Evolutionary conservation across 2,797 vertebrate species (phyloP).

Genomic region (Brachymystax lenok): DNA sequence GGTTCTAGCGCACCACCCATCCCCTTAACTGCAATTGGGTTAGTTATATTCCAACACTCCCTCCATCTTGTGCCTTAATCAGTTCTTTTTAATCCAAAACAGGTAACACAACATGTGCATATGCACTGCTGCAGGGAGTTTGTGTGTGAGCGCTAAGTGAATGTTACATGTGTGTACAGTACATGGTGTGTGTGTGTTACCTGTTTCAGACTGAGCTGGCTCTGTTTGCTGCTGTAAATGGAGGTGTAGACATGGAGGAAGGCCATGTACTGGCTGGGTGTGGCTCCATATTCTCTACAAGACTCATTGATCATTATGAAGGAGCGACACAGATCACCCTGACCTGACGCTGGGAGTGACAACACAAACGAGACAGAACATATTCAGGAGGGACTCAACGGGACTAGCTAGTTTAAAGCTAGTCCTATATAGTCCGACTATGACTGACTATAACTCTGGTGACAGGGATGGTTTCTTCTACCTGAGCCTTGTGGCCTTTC

Average conservation of each 20-base stretch:
- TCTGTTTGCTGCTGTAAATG: conserved; percentile 85
- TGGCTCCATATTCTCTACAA: conserved; percentile 86
- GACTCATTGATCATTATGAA: conserved; percentile 92
- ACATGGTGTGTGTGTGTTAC: conserved; percentile 60
- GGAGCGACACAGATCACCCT: conserved; percentile 81
- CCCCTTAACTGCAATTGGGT: too few species aligned
- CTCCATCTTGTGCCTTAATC: too few species aligned
- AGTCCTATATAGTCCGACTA: too few species aligned
- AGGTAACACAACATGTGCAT: background rate
- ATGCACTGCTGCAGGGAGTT: background rate
- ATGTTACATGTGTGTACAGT: background rate
- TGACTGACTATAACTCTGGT: too few species aligned
- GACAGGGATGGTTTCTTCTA: conserved; percentile 44
- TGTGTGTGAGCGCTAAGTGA: background rate
- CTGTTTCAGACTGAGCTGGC: conserved; percentile 88
- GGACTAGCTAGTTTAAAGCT: too few species aligned
- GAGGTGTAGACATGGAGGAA: conserved; percentile 85
- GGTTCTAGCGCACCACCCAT: too few species aligned
- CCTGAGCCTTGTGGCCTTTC: conserved; percentile 74
- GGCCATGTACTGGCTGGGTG: conserved; percentile 90
- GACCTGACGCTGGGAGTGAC: conserved; percentile 59
- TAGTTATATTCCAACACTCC: too few species aligned
- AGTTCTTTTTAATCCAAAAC: too few species aligned
- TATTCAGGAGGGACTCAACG: background rate
- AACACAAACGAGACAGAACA: background rate